Conservation (phyloP, 2,888 invertebrate genomes). For the Cataglyphis altisquamis region DNA sequence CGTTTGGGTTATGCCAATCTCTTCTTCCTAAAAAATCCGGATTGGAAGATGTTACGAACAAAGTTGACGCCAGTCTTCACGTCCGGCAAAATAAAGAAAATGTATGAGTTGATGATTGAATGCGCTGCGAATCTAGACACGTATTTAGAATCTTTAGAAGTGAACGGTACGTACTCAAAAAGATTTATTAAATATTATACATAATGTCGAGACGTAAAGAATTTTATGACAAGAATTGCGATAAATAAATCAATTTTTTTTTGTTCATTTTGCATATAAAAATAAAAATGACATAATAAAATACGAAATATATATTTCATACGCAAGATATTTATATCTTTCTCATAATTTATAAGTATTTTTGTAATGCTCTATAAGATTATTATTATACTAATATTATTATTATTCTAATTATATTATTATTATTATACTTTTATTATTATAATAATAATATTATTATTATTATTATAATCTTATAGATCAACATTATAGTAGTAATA, state of each 20-base stretch:
- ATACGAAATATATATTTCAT: neutral
- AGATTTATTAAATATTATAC: neutral
- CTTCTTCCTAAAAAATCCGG: conserved; percentile 85
- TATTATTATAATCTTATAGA: too few species aligned
- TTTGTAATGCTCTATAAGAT: too few species aligned
- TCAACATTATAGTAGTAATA: too few species aligned
- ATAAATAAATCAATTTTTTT: neutral
- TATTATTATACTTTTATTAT: too few species aligned
- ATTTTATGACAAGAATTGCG: neutral
- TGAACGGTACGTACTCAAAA: conserved; percentile 69
- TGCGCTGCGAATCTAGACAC: conserved; percentile 74
- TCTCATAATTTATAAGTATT: neutral
- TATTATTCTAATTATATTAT: too few species aligned
- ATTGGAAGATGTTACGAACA: conserved; percentile 85
- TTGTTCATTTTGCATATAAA: neutral
- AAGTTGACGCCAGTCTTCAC: conserved; percentile 87
- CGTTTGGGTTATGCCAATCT: conserved; percentile 84
- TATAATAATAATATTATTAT: too few species aligned
- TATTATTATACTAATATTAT: too few species aligned
- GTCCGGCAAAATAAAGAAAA: conserved; percentile 79
- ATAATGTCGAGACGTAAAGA: neutral
- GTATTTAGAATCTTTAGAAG: conserved; percentile 66
- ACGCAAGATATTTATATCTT: neutral
- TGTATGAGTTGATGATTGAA: conserved; percentile 78
- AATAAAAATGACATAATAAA: neutral